A percentile compares a stretch with the other conserved stretches of the same genome.
Conservation (phyloP, 1,140 invertebrate genomes). For the Brachystomella parvula region DNA sequence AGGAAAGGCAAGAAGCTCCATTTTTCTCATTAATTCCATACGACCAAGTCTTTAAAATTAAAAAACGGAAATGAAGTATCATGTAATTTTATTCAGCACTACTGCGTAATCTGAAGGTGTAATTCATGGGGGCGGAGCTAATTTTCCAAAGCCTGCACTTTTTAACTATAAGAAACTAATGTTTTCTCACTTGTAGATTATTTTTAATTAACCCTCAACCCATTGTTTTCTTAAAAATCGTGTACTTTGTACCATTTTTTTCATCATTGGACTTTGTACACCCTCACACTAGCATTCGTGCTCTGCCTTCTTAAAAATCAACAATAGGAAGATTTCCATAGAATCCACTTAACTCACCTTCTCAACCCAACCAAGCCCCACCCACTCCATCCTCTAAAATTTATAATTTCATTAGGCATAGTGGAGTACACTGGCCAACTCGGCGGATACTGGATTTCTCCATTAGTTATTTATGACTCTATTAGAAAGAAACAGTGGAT, state of each 20-base stretch:
- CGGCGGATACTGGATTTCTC: not conserved
- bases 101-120: too few species aligned
- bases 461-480: conserved; percentile 8
- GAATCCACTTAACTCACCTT: conserved; percentile 8
- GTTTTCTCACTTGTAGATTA: conserved; percentile 4
- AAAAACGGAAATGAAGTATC: too few species aligned
- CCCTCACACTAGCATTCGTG: too few species aligned
- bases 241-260: too few species aligned
- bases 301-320: not conserved
- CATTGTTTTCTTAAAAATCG: not conserved
- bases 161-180: not conserved
- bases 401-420: conserved; percentile 10
- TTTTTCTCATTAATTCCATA: too few species aligned
- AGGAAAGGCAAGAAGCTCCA: too few species aligned
- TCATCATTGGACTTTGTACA: too few species aligned
- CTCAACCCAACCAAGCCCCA: too few species aligned
- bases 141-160: too few species aligned
- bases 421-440: not conserved
- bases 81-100: too few species aligned
- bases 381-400: conserved; percentile 11
- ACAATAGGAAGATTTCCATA: not conserved
- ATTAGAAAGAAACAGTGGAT: not conserved
- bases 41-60: too few species aligned
- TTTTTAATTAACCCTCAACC: conserved; percentile 8
- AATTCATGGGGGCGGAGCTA: too few species aligned